Evolutionary conservation across 2,113 vertebrate genomes (phyloP).

Genomic region (Leptobrachium ailaonicum): DNA sequence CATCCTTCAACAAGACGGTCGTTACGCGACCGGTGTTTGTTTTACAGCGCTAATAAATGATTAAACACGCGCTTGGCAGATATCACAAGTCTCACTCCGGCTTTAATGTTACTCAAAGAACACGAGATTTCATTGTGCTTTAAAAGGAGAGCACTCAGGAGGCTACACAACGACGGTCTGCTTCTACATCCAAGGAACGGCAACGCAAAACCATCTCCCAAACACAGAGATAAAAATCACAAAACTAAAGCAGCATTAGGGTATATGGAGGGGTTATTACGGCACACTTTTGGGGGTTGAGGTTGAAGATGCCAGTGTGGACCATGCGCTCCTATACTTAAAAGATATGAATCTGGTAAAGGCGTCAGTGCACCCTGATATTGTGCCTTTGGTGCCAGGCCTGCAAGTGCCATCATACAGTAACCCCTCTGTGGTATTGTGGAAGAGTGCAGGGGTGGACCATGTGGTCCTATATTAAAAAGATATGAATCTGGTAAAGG

Average conservation of each 20-base stretch:
- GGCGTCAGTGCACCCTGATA: too few relatives aligned
- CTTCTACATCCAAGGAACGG: background rate
- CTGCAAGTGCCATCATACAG: too few relatives aligned
- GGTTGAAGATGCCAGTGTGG: too few relatives aligned
- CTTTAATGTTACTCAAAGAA: background rate
- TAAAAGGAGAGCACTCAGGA: slow-evolving; percentile 6
- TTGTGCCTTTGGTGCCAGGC: too few relatives aligned
- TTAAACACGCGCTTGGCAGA: slow-evolving; percentile 5
- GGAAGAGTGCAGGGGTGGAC: too few relatives aligned
- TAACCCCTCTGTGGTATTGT: too few relatives aligned
- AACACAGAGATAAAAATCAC: background rate
- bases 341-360: too few relatives aligned
- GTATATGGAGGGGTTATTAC: background rate
- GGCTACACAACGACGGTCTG: background rate
- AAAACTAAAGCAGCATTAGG: background rate
- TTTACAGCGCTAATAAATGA: slow-evolving; percentile 10
- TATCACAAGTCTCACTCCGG: background rate
- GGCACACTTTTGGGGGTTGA: too few relatives aligned
- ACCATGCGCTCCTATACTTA: too few relatives aligned
- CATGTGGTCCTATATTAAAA: too few relatives aligned
- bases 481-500: too few relatives aligned
- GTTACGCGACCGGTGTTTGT: slow-evolving; percentile 1
- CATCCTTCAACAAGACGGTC: background rate
- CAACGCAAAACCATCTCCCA: background rate
- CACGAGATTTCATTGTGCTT: background rate